Base-by-base conservation (phyloP, 2,113 vertebrate species). In the Oceanites oceanicus region DNA sequence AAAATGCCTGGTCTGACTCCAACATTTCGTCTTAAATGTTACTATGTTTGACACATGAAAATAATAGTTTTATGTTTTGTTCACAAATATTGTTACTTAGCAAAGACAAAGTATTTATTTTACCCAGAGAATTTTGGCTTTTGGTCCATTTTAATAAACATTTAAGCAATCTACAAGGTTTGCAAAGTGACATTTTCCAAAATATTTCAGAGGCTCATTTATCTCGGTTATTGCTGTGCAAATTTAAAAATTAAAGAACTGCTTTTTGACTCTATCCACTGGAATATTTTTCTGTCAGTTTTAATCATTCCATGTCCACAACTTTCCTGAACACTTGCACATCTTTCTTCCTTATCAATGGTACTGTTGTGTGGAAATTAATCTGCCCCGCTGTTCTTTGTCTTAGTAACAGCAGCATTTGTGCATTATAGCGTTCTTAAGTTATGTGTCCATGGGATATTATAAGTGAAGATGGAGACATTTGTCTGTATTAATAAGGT, bases 101-200 rank as follows among this genome's bases (percentile, higher is more conserved):
- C 92, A 95, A 92, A 92, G 94, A 80, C 75, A 32, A 95, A 97
- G 96, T 97, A 95, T 97, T 96, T 92, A 58, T 96, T 94, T 95
- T 93, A 92, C 62, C 50, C 66, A n/a, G 91, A 88, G 92, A 96
- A 92, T 94, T 97, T 95, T 96, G 96, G 94, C 96, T 92, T 97
- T 97, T 95, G 94, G 72, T 97, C 79, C 83, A 83, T 96, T 96
- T 97, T 96, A 98, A 98, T 98, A 98, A 98, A 98, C 95, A 95
- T 92, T 96, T 94, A 86, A 97, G 92, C 81, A 96, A 94, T 91
- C 96, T 95, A 92, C 88, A 68, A 73, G 73, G 65, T 97, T 94
- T 92, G 84, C 65, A 91, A 96, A 86, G 71, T 96, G 92, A 96
- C 93, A 58, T 96, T 95, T 96, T 95, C 80, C 71, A 96, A 92